Base-by-base conservation (phyloP, 2,797 vertebrate genomes). In the Epinephelus awoara region DNA sequence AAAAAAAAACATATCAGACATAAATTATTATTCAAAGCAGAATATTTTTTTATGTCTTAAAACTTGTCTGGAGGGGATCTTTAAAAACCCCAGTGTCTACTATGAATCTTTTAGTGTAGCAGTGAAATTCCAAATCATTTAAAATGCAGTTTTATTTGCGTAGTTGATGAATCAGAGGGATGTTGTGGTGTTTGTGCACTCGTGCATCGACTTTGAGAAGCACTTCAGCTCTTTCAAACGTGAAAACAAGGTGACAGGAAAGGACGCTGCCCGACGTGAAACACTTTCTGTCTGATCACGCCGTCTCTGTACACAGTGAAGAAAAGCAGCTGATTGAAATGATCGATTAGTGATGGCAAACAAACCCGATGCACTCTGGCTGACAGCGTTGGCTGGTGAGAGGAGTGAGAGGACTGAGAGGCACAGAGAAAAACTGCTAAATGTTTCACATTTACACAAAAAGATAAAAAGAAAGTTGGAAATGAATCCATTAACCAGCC, bases 281-380 rank as follows among this genome's bases (percentile, higher is more conserved):
- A 57, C 70, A 17, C 19, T 27, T 59, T 80, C 62, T 67, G 40
- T 42, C 47, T 79, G 71, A 73, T 82, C 84, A 72, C 3, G 14
- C 25, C 2, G 64, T 67, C 79, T 58, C 68, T 11, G 61, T 5
- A 13, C 46, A 61, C 70, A 67, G 78, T 9, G 56, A 59, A 63
- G 72, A 62, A 72, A 81, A 73, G 25, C 79, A 65, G 65, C 73
- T 21, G 44, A 69, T 83, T 10, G 44, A 81, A 80, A 69, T 15
- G 27, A 88, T 76, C 29, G 81, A 91, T 90, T 78, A 72, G 78
- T 4, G 46, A 72, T 17, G 81, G 68, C 58, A 67, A 86, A 84
- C 80, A 61, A 89, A 82, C 75, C 51, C 15, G 51, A 71, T 29
- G 76, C 54, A 5, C 57, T 14, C 58, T 29, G 57, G 42, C 78